These are phyloP conservation scores for Helicoverpa assulta DNA, from an alignment of 2,888 invertebrate genomes.

Conservation along the genomic window DNA sequence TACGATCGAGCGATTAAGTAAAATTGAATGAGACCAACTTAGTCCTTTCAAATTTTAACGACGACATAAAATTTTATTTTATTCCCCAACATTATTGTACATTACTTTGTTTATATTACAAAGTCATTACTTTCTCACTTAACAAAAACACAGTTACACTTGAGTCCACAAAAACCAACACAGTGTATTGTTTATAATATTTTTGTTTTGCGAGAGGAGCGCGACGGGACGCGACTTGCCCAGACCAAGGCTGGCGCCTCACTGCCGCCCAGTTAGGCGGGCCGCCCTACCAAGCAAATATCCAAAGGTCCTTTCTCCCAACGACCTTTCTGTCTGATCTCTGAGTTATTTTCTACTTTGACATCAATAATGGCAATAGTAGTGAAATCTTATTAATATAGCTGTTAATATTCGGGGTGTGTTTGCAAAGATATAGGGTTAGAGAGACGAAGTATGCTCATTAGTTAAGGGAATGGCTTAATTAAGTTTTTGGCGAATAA, in stretches of 20 bases:
- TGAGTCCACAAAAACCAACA: conserved; percentile 32
- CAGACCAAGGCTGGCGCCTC: conserved; percentile 67
- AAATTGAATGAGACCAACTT: conserved; percentile 38
- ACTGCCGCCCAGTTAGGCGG: conserved; percentile 69
- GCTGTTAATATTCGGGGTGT: conserved; percentile 31
- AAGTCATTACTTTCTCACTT: conserved; percentile 10
- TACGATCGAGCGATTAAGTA: conserved; percentile 9
- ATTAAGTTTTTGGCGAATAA: conserved; percentile 48
- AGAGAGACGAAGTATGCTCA: conserved; percentile 25
- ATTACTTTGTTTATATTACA: neutral
- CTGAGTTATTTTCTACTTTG: conserved; percentile 44
- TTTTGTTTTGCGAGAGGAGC: conserved; percentile 53
- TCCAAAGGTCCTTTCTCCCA: conserved; percentile 58
- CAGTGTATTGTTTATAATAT: conserved; percentile 54
- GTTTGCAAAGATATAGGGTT: conserved; percentile 20
- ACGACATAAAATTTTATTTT: conserved; percentile 7
- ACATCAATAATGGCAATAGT: conserved; percentile 38
- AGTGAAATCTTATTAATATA: conserved; percentile 31
- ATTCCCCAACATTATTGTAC: conserved; percentile 5
- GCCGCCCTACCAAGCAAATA: conserved; percentile 52
- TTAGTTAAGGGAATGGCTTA: conserved; percentile 29
- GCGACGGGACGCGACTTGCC: conserved; percentile 57
- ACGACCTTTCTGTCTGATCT: conserved; percentile 58
- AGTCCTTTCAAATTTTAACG: conserved; percentile 10
- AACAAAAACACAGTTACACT: conserved; percentile 24